Conservation (phyloP, 1,140 invertebrate species). For the Lanistes nyassanus region DNA sequence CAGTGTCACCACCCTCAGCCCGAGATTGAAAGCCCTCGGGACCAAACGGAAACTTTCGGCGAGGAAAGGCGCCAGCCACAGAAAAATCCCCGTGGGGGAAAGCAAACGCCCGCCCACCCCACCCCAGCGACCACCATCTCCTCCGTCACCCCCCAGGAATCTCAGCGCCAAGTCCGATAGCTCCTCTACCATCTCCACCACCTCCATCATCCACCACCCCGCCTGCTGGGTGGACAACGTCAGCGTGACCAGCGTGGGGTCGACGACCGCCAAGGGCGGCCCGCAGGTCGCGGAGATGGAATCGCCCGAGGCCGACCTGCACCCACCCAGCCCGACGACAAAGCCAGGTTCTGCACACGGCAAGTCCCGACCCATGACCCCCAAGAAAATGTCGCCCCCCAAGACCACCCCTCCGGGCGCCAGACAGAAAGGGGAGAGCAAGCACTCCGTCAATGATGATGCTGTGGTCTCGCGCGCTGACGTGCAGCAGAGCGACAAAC, state of each 20-base stretch:
- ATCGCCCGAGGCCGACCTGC: background rate
- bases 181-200: background rate
- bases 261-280: background rate
- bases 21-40: too few species aligned
- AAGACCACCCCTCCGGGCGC: background rate
- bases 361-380: too few species aligned
- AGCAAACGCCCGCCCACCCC: too few species aligned
- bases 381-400: background rate
- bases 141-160: background rate
- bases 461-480: background rate
- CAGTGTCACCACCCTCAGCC: too few species aligned
- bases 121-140: too few species aligned
- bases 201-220: background rate
- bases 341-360: too few species aligned
- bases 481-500: background rate
- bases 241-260: slow-evolving; percentile 32
- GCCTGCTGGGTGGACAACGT: slow-evolving; percentile 37
- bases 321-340: background rate
- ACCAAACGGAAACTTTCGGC: too few species aligned
- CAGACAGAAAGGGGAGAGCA: background rate
- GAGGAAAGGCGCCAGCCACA: too few species aligned
- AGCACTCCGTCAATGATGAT: background rate
- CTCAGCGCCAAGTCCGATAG: background rate
- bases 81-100: too few species aligned
- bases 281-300: background rate